Evolutionary conservation across 2,113 vertebrate genomes (phyloP), one percentile per base, ranked within the genome.

Genomic region (Spermophilus dauricus): DNA sequence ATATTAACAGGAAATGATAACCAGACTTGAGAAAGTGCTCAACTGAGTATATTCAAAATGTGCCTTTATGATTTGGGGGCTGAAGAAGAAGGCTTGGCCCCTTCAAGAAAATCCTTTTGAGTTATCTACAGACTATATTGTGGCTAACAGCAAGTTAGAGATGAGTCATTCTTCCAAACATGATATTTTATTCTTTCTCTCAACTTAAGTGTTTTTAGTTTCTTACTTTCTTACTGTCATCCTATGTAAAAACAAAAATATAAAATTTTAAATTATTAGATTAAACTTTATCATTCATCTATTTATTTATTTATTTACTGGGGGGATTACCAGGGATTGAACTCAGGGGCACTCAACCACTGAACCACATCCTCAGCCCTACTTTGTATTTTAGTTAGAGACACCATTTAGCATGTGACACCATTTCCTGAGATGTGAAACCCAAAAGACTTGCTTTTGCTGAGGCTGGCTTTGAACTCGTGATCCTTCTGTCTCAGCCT

Each of bases 221-320:
- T 87, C 20, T 80, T 81, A 69, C 26, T 90, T n/a, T n/a, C n/a
- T n/a, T 80, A 69, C 69, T 58, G 42, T n/a, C 56, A 91, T 91
- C 63, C 56, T 88, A 83, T 92, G 53, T 83, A 39, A 87, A 95
- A 45, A 28, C 10, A 65, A 28, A 34, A 32, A 84, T 28, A 42
- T 67, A 72, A 80, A 88, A 70, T 26, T 63, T 89, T 84, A 81
- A 76, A 39, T 83, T 18, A 65, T 70, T 45, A 80, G 53, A 37
- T 37, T 94, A 75, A 58, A 53, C 61, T 69, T 78, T 91, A 42
- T 26, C 56, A n/a, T 70, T 75, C 37, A 84, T 73, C 48, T 76
- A 51, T 51, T 13, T 51, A 51, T 3, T 51, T 51, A 51, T 51
- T 51, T 51, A 13, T 51, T 51, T 51, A 51, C 13, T 51, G 11